Evolutionary conservation across 1,140 invertebrate species (phyloP).

Genomic region (Drosophila santomea): DNA sequence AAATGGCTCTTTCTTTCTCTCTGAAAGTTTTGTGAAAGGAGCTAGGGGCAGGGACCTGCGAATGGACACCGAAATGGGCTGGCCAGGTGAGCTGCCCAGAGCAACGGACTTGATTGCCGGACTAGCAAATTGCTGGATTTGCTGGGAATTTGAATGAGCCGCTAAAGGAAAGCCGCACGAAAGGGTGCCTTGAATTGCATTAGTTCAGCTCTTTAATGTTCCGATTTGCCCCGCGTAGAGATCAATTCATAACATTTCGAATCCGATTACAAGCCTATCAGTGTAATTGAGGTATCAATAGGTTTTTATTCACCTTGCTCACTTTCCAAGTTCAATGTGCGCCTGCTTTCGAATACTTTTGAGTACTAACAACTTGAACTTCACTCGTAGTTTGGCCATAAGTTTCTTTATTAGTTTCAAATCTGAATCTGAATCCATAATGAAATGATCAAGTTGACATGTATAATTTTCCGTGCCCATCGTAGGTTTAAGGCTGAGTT

Average conservation of each 20-base stretch:
- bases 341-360: not conserved
- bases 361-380: not conserved
- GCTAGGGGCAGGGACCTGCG: conserved; percentile 25
- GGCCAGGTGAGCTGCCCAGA: conserved; percentile 31
- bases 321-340: not conserved
- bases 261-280: conserved; percentile 11
- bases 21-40: conserved; percentile 65
- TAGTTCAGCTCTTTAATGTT: conserved; percentile 8
- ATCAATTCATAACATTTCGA: conserved; percentile 4
- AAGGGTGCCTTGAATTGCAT: conserved; percentile 27
- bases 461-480: not conserved
- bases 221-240: conserved; percentile 6
- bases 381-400: not conserved
- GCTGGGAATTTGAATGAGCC: conserved; percentile 12
- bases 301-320: not conserved
- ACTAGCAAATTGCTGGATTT: conserved; percentile 31
- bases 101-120: conserved; percentile 45
- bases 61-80: conserved; percentile 16
- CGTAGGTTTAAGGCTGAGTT: conserved; percentile 5
- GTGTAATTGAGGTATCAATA: not conserved
- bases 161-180: conserved; percentile 3
- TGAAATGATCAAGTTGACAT: not conserved
- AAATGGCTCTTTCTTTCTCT: conserved; percentile 39
- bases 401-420: conserved; percentile 1
- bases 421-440: not conserved